These are phyloP conservation scores for Pogonomyrmex californicus DNA, from an alignment of 1,140 invertebrate genomes.

Conservation along the genomic window DNA sequence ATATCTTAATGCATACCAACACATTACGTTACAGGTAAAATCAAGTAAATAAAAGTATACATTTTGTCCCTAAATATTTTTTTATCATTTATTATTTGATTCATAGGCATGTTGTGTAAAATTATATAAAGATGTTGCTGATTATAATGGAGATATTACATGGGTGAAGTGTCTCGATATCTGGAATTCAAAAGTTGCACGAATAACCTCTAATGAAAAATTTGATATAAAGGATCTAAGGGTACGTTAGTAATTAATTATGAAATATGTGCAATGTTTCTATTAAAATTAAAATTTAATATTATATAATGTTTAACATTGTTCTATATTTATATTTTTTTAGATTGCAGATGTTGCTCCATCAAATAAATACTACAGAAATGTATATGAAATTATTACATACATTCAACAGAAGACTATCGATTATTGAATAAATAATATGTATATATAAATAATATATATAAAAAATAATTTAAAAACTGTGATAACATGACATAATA, in stretches of 20 bases:
- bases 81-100: slow-evolving; percentile 33
- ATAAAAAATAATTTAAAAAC: not conserved
- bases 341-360: slow-evolving; percentile 32
- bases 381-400: slow-evolving; percentile 60
- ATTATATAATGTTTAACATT: not conserved
- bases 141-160: slow-evolving; percentile 82
- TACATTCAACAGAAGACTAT: slow-evolving; percentile 61
- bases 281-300: not conserved
- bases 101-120: slow-evolving; percentile 80
- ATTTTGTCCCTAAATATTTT: not conserved
- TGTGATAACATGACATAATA: not conserved
- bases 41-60: slow-evolving; percentile 12
- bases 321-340: slow-evolving; percentile 21
- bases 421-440: slow-evolving; percentile 17
- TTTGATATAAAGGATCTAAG: slow-evolving; percentile 64
- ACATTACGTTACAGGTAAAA: slow-evolving; percentile 88
- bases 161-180: slow-evolving; percentile 84
- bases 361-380: slow-evolving; percentile 66
- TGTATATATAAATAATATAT: slow-evolving; percentile 9
- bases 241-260: slow-evolving; percentile 56
- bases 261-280: not conserved
- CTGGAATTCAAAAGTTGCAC: slow-evolving; percentile 73
- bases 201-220: slow-evolving; percentile 51
- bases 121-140: slow-evolving; percentile 81
- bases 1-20: slow-evolving; percentile 89